Evolutionary conservation across 2,888 invertebrate genomes (phyloP), one percentile per base, ranked within the genome.

Genomic region (Epistrophella euchroma): DNA sequence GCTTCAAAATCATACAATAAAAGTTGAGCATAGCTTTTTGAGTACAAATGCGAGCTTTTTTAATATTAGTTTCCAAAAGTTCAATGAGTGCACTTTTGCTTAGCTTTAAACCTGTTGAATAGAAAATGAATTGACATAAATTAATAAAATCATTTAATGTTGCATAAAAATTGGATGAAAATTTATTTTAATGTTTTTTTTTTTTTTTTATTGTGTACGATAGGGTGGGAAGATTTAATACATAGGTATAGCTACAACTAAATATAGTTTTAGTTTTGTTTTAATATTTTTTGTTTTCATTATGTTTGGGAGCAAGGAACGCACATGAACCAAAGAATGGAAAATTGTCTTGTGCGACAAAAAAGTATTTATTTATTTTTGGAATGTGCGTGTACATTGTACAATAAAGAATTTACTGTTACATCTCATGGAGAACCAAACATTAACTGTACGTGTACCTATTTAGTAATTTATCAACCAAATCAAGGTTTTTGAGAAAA

Each of bases 11-110:
- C 45, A 83, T 78, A 37, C 50, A 79, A 55, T 87, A 87, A 74
- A 87, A 87, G 71, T 79, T 79, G 0, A 87, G 75, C 87, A 87
- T 83, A 40, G 87, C 60, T 71, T 79, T 83, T 58, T 87, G 87
- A 9, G 78, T 79, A 43, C 83, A 87, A 43, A 79, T 60, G n/a
- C 74, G 87, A 75, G 87, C 87, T 79, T 87, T 87, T 50, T 75
- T 83, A 25, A 87, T 87, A 66, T 87, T 87, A 2, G 64, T 87
- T 68, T 87, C 87, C 87, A 87, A 87, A 75, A 87, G 83, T 60
- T 87, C 87, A 56, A 87, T 87, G 25, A 87, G 56, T 47, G 72
- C 83, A 83, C 56, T 83, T 72, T 87, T 82, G 50, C 78, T 87
- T n/a, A 87, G 83, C 52, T 87, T 87, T 56, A 87, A 50, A 75